These are phyloP conservation scores for Prolemur simus DNA, from an alignment of 2,113 vertebrate genomes.

Conservation along the genomic window DNA sequence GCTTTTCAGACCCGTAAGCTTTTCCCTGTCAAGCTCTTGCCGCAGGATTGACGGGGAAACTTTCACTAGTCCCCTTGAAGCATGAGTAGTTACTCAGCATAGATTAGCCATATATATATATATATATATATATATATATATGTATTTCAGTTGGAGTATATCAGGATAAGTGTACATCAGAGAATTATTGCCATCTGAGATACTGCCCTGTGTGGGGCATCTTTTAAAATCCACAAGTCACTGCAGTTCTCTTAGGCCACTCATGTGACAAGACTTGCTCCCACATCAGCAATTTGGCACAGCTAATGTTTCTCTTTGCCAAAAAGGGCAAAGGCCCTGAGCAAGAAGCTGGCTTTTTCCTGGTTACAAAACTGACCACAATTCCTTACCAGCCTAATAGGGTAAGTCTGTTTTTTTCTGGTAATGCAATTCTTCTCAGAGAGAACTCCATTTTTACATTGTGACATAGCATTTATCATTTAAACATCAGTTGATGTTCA, in stretches of 20 bases:
- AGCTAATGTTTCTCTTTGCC: slow-evolving; percentile 72
- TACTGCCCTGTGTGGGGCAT: neutral
- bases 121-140: neutral
- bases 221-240: slow-evolving; percentile 71
- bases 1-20: neutral
- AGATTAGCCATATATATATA: neutral
- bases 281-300: slow-evolving; percentile 73
- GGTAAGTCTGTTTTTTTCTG: slow-evolving; percentile 66
- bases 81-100: neutral
- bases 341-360: slow-evolving; percentile 83
- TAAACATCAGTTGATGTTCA: slow-evolving; percentile 58
- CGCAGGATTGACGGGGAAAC: neutral
- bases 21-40: neutral
- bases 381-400: slow-evolving; percentile 79
- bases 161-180: neutral
- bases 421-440: slow-evolving; percentile 73
- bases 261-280: slow-evolving; percentile 72
- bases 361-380: slow-evolving; percentile 85
- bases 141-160: neutral
- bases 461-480: slow-evolving; percentile 45
- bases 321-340: slow-evolving; percentile 86
- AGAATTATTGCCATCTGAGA: slow-evolving; percentile 56
- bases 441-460: slow-evolving; percentile 69
- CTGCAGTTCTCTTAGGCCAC: slow-evolving; percentile 70
- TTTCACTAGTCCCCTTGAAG: neutral